phyloP scores from a whole-genome alignment of 2,888 invertebrate genomes.

The Drosophila mettleri region DNA sequence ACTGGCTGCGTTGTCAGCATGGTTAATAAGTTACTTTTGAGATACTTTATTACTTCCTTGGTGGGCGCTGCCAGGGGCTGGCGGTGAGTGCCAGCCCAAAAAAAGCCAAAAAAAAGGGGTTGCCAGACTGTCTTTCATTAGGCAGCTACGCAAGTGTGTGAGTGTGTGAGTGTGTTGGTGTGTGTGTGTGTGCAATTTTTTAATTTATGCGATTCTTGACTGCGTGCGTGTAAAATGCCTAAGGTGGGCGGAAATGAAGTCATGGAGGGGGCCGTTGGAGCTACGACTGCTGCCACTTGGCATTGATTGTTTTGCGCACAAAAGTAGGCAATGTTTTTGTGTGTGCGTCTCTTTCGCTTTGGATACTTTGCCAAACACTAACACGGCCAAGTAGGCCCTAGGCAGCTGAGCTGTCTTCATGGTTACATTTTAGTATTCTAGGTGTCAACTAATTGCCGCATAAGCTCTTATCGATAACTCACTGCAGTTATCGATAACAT shows the following conservation, averaged over 20 bases:
- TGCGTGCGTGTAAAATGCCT: conserved; percentile 38
- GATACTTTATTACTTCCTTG: conserved; percentile 82
- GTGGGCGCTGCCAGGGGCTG: conserved; percentile 12
- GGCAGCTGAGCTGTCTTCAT: no score
- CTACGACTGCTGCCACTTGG: neutral
- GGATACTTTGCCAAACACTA: neutral
- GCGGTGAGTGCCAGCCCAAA: neutral
- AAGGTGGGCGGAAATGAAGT: neutral
- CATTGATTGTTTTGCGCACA: conserved; percentile 50
- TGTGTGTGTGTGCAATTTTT: conserved; percentile 61
- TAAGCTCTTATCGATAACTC: no score
- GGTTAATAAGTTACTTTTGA: conserved; percentile 81
- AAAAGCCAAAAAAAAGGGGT: conserved; percentile 46
- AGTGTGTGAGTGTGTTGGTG: conserved; percentile 22
- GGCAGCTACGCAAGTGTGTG: conserved; percentile 23
- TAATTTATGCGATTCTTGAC: conserved; percentile 78
- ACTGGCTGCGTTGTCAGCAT: conserved; percentile 76
- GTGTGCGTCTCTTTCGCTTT: no score
- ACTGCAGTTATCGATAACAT: no score
- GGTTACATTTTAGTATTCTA: no score
- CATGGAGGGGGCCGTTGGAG: no score
- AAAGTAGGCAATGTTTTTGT: conserved; percentile 68
- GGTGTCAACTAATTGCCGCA: no score
- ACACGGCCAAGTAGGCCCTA: no score
- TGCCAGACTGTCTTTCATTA: conserved; percentile 65